These are phyloP conservation scores for Bombus ignitus DNA, from an alignment of 1,140 invertebrate species.

Conservation along the genomic window DNA sequence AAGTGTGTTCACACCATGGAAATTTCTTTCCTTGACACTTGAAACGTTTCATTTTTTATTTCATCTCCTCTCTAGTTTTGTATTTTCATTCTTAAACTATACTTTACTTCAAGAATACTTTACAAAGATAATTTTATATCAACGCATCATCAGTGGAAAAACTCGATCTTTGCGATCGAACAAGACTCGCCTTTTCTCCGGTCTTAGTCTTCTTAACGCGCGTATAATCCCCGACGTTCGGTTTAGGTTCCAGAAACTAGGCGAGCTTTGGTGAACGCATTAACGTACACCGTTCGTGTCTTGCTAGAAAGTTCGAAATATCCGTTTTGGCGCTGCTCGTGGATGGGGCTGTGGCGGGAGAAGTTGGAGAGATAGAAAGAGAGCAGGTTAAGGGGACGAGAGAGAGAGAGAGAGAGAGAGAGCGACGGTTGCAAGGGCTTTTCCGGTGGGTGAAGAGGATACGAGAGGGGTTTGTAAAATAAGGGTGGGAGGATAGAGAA, in stretches of 20 bases:
- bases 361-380: conserved; percentile 7
- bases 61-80: no score
- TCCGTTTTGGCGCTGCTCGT: conserved; percentile 54
- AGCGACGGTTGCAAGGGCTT: background rate
- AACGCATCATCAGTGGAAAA: background rate
- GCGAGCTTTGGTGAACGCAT: conserved; percentile 50
- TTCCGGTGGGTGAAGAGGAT: background rate
- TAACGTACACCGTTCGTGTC: conserved; percentile 51
- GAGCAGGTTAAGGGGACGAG: background rate
- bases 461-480: no score
- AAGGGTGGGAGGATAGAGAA: background rate
- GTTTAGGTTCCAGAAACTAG: conserved; percentile 1
- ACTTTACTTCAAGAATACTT: background rate
- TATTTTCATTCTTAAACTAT: background rate
- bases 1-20: background rate
- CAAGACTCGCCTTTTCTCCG: background rate
- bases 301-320: conserved; percentile 63
- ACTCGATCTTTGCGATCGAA: background rate
- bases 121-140: no score
- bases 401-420: background rate
- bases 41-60: background rate
- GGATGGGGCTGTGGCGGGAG: conserved; percentile 41
- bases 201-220: background rate
- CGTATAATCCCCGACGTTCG: conserved; percentile 25
- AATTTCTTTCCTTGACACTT: background rate